phyloP scores from a whole-genome alignment of 1,140 invertebrate genomes.

The Gryon sp. region DNA sequence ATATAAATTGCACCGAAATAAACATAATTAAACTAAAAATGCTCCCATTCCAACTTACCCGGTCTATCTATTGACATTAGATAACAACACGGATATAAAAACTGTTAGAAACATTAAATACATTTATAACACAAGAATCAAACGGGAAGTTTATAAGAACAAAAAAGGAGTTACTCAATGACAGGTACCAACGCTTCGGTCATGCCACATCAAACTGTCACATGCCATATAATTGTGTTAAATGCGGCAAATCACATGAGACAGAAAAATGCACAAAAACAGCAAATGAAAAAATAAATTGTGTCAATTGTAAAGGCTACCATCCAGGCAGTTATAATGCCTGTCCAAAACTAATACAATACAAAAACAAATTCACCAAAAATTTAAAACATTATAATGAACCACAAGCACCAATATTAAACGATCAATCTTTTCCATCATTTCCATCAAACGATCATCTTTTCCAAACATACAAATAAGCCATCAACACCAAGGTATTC shows the following conservation, averaged over 20 bases:
- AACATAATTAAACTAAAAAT: conserved; percentile 6
- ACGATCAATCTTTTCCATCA: no score
- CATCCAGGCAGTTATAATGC: conserved; percentile 39
- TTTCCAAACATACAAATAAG: no score
- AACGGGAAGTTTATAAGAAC: conserved; percentile 26
- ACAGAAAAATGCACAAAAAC: conserved; percentile 23
- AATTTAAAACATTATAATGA: no score
- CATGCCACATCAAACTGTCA: conserved; percentile 11
- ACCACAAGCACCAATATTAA: no score
- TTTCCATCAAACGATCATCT: no score
- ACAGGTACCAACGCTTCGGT: conserved; percentile 9
- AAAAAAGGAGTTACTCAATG: conserved; percentile 17
- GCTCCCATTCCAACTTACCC: not conserved
- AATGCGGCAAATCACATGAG: conserved; percentile 33
- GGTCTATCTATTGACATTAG: not conserved
- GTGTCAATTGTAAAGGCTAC: conserved; percentile 31
- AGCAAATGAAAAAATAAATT: not conserved
- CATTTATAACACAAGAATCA: not conserved
- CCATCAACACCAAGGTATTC: no score
- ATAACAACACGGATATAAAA: not conserved
- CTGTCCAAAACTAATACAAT: not conserved
- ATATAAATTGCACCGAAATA: no score
- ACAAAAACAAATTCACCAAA: conserved; percentile 13
- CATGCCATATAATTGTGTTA: conserved; percentile 38
- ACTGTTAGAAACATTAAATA: not conserved